phyloP scores from a whole-genome alignment of 2,888 invertebrate genomes.

The Spialia ferax region DNA sequence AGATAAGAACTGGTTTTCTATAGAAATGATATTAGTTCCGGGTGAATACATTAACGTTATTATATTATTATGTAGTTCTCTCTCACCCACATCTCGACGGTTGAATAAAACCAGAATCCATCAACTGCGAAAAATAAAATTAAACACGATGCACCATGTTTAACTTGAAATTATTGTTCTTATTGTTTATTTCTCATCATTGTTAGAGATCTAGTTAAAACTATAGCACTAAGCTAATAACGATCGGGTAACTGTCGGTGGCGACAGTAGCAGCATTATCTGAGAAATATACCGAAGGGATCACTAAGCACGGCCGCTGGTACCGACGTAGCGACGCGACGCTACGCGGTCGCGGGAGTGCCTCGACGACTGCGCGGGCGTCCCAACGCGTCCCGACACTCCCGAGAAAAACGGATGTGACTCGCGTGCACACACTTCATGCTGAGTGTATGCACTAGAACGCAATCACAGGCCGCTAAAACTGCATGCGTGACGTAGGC shows the following conservation, averaged over 20 bases:
- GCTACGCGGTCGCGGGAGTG: too few species aligned
- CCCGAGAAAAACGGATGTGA: slow-evolving; percentile 11
- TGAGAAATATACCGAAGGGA: too few species aligned
- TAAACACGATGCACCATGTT: background rate
- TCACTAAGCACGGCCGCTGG: too few species aligned
- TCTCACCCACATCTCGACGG: slow-evolving; percentile 12
- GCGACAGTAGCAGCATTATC: too few species aligned
- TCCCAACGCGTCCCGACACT: too few species aligned
- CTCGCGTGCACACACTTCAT: slow-evolving; percentile 42
- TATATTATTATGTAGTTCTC: background rate
- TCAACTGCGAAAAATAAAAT: slow-evolving; percentile 4
- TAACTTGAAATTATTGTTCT: too few species aligned
- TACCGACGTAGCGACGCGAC: too few species aligned
- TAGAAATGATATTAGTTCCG: background rate
- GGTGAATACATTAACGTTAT: background rate
- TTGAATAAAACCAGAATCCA: background rate
- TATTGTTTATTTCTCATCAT: too few species aligned
- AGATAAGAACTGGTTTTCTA: slow-evolving; percentile 3
- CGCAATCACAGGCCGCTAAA: slow-evolving; percentile 50
- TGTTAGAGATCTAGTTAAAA: background rate
- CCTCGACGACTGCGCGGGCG: too few species aligned
- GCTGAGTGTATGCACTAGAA: slow-evolving; percentile 40
- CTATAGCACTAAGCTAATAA: too few species aligned
- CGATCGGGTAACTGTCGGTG: too few species aligned
- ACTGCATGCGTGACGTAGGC: slow-evolving; percentile 57